Percentiles rank a stretch among this genome's conserved stretches.
Evolutionary conservation across 2,888 invertebrate genomes (phyloP).

Genomic region (Gortyna flavago): DNA sequence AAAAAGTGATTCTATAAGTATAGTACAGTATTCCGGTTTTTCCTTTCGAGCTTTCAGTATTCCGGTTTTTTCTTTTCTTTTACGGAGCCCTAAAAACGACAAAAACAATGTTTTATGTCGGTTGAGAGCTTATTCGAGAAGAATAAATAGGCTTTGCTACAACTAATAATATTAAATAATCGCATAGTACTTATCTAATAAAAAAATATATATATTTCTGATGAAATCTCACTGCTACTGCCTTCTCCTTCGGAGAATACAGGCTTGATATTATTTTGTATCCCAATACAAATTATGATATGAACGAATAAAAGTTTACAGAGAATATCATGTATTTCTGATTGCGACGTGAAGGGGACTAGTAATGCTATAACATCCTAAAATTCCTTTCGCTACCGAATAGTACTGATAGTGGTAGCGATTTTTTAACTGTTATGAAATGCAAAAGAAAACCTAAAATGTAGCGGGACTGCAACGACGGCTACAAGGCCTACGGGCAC

Average conservation of each 20-base stretch:
- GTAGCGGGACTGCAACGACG: background rate
- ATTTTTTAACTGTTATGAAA: background rate
- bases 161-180: background rate
- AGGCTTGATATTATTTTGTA: background rate
- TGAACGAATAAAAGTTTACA: background rate
- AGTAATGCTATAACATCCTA: constrained; percentile 2
- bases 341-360: background rate
- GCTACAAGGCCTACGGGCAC: constrained; percentile 7
- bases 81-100: background rate
- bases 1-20: too few relatives aligned
- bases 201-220: too few relatives aligned
- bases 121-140: background rate
- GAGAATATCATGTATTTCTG: background rate
- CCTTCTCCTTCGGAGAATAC: too few relatives aligned
- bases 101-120: background rate
- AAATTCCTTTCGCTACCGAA: background rate
- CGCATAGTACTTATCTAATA: too few relatives aligned
- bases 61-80: too few relatives aligned
- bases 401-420: background rate
- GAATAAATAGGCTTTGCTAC: background rate
- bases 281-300: background rate
- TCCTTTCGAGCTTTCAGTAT: too few relatives aligned
- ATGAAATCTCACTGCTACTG: background rate
- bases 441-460: background rate
- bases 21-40: too few relatives aligned